Base-by-base conservation (phyloP, 1,140 invertebrate species). In the Laupala kohalensis region DNA sequence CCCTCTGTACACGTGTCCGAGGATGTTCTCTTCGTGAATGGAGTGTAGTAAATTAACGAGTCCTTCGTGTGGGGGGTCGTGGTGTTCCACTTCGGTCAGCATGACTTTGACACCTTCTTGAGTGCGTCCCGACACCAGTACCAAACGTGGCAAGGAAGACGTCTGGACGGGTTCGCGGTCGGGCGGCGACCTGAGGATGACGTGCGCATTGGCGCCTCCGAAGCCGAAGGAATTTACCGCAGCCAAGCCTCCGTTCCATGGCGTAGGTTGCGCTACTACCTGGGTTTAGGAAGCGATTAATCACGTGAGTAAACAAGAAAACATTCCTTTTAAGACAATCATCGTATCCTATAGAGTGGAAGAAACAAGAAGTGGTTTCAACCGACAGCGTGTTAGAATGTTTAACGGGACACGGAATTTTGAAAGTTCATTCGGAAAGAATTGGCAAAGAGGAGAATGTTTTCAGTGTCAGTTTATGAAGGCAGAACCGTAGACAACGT, bases 71-170 rank as follows among this genome's bases (percentile, higher is more conserved):
- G 64, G 64, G 15, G 37, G 37, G 9, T 9, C 19, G 37, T 53
- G 37, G 37, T 19, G 37, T 19, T 9, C 4, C 75, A 92, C 78
- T 70, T 88, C 84, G 72, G 88, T 80, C 6, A 96, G 80, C 63
- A 96, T 81, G 67, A 78, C 78, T 53, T 87, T 81, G 0, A 96
- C 84, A 4, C 90, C 88, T 71, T 93, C 85, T 77, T 90, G 84
- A 28, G 89, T 91, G 74, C 92, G 83, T 24, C 88, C 88, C 72
- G 87, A 87, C 53, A 84, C 83, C 2, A 81, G 79, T 3, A 90
- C 83, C 23, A 93, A 75, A 73, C 89, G 80, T 2, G 1, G 86
- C 87, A n/a, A 87, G 70, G 94, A 78, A 69, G 96, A 81, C n/a
- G n/a, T n/a, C n/a, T n/a, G n/a, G n/a, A n/a, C n/a, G 26, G 80